Evolutionary conservation across 2,797 vertebrate genomes (phyloP), one percentile per base, ranked within the genome.

Genomic region (Eutrigla gurnardus): DNA sequence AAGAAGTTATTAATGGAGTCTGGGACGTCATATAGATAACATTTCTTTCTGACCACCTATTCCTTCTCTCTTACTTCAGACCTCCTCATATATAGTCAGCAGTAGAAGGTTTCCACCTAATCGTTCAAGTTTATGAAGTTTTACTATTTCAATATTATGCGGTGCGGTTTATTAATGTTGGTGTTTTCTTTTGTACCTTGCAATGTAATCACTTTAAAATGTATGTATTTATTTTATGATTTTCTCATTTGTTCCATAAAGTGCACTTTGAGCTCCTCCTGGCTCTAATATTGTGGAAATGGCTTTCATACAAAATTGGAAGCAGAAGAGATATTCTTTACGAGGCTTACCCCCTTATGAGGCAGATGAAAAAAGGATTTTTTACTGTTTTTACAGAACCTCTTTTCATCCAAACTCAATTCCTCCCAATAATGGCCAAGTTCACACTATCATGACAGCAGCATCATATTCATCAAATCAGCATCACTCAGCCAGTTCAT

Each of bases 391-490:
- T 75, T 68, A 77, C 77, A 83, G 40, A 85, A 61, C 33, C 65
- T 82, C 76, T 83, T 76, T 80, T 78, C 74, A 70, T 81, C 83
- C 73, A 90, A 91, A 91, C 76, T 84, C 85, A 88, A 79, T 91
- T 91, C 81, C 35, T 82, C 58, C 73, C 71, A 59, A 73, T 88
- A 87, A 91, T 85, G 85, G 81, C 84, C 72, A 69, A 83, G 83
- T 90, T 91, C 81, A 81, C 86, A 87, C 83, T 69, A 84, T 79
- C 58, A 71, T 78, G 86, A 89, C 85, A 84, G 84, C 83, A 47
- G 81, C 70, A 84, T 89, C 86, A 70, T 91, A 90, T 92, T 93
- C 88, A 91, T 92, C 90, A 90, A 86, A 87, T 64, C 78, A 91
- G 77, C 87, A 83, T 90, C 88, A 82, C 78, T 89, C 85, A 85